A percentile compares a stretch with the other conserved stretches of the same genome.
phyloP scores from a whole-genome alignment of 2,113 vertebrate species.

The Odobenus rosmarus region DNA sequence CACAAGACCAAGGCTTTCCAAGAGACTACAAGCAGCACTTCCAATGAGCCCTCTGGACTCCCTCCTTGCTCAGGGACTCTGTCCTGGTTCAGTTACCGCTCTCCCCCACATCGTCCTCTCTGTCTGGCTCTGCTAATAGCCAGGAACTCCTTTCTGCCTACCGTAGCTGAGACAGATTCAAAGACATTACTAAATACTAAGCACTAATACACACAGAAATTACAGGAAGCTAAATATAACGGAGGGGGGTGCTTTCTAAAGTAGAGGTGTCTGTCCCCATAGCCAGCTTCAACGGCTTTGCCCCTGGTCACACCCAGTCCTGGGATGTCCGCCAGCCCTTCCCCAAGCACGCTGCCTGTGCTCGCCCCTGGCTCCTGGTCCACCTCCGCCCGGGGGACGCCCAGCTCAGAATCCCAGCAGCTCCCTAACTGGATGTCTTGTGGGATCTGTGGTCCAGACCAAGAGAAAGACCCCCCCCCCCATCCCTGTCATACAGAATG shows the following conservation, averaged over 20 bases:
- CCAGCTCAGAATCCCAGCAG: not conserved
- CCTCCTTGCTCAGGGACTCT: no score
- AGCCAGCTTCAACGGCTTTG: rapidly evolving
- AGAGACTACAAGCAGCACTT: not conserved
- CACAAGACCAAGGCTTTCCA: not conserved
- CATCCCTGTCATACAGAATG: not conserved
- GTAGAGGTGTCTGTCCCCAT: rapidly evolving
- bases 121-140: not conserved
- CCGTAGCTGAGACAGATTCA: not conserved
- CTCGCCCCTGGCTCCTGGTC: not conserved
- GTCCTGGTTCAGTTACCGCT: not conserved
- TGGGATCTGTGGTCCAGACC: not conserved
- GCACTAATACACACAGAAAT: not conserved
- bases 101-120: not conserved
- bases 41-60: rapidly evolving
- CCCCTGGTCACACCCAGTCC: no score
- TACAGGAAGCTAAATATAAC: not conserved
- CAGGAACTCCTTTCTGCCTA: not conserved
- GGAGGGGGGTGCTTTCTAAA: not conserved
- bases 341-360: not conserved
- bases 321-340: not conserved
- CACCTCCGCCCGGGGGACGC: not conserved
- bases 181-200: not conserved
- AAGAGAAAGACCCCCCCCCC: not conserved
- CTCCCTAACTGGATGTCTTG: not conserved